A percentile compares a stretch with the other conserved stretches of the same genome.
Evolutionary conservation across 2,113 vertebrate genomes (phyloP).

Genomic region (Nettapus auritus): DNA sequence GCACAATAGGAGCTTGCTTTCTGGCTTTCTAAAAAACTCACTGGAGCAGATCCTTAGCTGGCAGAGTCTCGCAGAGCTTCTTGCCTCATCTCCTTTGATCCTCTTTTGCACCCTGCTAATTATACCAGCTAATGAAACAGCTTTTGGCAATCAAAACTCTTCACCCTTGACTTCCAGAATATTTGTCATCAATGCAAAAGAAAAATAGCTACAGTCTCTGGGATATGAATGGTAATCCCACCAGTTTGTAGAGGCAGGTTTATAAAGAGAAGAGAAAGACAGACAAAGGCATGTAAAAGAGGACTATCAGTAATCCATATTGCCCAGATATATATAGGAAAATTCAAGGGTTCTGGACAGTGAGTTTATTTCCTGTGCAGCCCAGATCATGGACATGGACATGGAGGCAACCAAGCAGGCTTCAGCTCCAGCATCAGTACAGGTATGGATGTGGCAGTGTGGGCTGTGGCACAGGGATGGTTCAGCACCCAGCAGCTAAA

Average conservation of each 20-base stretch:
- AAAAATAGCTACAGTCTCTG: neutral
- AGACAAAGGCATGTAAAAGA: neutral
- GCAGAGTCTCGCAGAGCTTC: neutral
- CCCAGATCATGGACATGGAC: neutral
- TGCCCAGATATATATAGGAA: neutral
- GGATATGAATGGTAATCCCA: neutral
- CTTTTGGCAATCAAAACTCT: neutral
- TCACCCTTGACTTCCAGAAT: neutral
- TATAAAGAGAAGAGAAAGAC: neutral
- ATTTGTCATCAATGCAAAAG: neutral
- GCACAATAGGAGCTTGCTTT: neutral
- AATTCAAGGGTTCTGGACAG: neutral
- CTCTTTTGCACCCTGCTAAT: neutral
- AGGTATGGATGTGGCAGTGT: neutral
- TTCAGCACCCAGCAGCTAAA: neutral
- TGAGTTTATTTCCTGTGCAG: neutral
- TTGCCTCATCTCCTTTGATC: neutral
- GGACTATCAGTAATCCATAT: neutral
- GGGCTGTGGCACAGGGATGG: rapidly evolving
- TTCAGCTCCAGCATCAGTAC: neutral
- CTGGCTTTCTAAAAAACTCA: neutral
- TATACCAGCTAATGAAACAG: neutral
- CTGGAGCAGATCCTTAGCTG: neutral
- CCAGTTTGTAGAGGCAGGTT: neutral
- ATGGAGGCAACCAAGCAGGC: neutral